phyloP scores from a whole-genome alignment of 2,888 invertebrate species.

The Barypeithes pellucidus region DNA sequence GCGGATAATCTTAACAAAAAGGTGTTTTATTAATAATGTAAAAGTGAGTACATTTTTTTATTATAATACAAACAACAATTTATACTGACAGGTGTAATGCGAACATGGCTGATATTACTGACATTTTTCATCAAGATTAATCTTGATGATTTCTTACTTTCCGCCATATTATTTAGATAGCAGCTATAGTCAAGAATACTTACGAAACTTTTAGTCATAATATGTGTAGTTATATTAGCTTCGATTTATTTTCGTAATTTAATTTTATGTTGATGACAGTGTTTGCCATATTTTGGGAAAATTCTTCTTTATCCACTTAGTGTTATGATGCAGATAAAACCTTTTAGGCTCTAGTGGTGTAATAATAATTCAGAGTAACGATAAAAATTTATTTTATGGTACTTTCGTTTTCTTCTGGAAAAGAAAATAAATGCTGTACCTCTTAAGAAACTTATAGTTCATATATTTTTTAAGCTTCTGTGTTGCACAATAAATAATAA shows the following conservation, averaged over 20 bases:
- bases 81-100: too few relatives aligned
- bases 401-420: slow-evolving; percentile 4
- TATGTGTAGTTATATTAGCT: neutral
- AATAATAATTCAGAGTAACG: slow-evolving; percentile 2
- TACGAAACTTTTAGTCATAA: neutral
- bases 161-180: neutral
- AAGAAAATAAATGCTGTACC: neutral
- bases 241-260: slow-evolving; percentile 13
- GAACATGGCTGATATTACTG: too few relatives aligned
- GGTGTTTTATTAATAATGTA: too few relatives aligned
- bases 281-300: neutral
- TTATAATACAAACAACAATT: too few relatives aligned
- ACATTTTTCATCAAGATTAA: too few relatives aligned
- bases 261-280: neutral
- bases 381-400: neutral
- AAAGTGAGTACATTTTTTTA: too few relatives aligned
- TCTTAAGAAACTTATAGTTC: neutral
- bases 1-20: too few relatives aligned
- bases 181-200: neutral
- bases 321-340: slow-evolving; percentile 12
- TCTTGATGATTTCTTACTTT: too few relatives aligned
- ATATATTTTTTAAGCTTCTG: too few relatives aligned
- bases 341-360: slow-evolving; percentile 1
- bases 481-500: too few relatives aligned
- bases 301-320: neutral